Evolutionary conservation across 2,888 invertebrate species (phyloP), one percentile per base, ranked within the genome.

Genomic region (Eristalis pertinax): DNA sequence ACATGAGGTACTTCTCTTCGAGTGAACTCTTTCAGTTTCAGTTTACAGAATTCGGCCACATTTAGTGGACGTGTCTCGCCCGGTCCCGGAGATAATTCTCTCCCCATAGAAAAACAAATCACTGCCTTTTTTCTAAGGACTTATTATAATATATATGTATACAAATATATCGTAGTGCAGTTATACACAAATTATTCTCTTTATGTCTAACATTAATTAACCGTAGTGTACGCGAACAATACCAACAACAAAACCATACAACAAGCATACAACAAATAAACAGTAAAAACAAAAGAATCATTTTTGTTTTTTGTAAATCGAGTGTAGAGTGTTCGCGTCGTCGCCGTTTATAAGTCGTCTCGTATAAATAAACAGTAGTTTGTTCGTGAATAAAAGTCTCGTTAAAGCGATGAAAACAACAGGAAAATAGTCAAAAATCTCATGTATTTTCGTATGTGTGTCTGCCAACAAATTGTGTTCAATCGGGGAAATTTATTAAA

Each of bases 21-120:
- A 11, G 2, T 58, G 41, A 64, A 58, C 62, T 87, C 79, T 87
- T 22, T 50, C n/a, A 58, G 67, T 72, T 81, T 89, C 83, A 89
- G 89, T 89, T 89, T 84, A 88, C 79, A 83, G 83, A 89, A 88
- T 85, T 89, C 88, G 85, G 88, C 85, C 89, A 81, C 84, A 75
- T 72, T 15, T 38, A 78, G 85, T 84, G 86, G 87, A 89, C 88
- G 89, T 89, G 81, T 74, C 35, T 77, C 84, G 86, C 82, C 84
- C 85, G 87, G 88, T 88, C 72, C 87, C 86, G 89, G 89, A 89
- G 84, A 70, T 84, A 84, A 32, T 75, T 73, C 84, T 84, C 84
- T 83, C 87, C 87, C 76, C 32, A 78, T 63, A 56, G 62, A 79
- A 84, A 74, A 78, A 87, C 82, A 84, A 84, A 87, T 87, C 87